A percentile compares a stretch with the other conserved stretches of the same genome.
Conservation (phyloP, 2,888 invertebrate species). For the Apodemia mormo region DNA sequence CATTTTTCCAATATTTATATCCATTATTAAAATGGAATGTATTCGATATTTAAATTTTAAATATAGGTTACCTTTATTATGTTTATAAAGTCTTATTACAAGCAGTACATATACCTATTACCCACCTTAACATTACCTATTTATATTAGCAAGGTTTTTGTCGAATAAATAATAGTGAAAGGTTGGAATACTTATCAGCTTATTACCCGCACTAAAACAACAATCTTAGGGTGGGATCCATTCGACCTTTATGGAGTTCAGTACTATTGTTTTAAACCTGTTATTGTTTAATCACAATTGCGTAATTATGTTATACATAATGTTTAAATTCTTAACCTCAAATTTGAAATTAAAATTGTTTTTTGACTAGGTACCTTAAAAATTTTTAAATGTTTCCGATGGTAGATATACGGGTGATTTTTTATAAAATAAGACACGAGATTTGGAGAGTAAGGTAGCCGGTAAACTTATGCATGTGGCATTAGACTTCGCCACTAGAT, state of each 20-base stretch:
- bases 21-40: neutral
- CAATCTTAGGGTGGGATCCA: constrained; percentile 27
- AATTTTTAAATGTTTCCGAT: too few relatives aligned
- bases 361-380: too few relatives aligned
- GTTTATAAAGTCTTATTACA: neutral
- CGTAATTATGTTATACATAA: constrained; percentile 16
- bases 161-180: constrained; percentile 30
- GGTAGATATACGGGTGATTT: too few relatives aligned
- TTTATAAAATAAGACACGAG: too few relatives aligned
- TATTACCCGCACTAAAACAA: constrained; percentile 24
- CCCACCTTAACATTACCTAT: neutral
- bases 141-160: neutral
- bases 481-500: too few relatives aligned
- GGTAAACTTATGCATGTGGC: too few relatives aligned
- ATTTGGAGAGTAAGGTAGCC: too few relatives aligned
- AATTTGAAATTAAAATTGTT: neutral
- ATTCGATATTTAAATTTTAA: constrained; percentile 5
- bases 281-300: constrained; percentile 8
- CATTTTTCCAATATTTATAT: constrained; percentile 13
- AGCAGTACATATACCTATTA: neutral
- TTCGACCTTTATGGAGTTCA: constrained; percentile 38
- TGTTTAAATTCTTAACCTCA: neutral
- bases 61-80: too few relatives aligned
- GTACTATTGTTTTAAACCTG: constrained; percentile 33
- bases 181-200: constrained; percentile 22